Percentiles rank a stretch among this genome's conserved stretches.
phyloP scores from a whole-genome alignment of 2,888 invertebrate species.

The Brenthis hecate region DNA sequence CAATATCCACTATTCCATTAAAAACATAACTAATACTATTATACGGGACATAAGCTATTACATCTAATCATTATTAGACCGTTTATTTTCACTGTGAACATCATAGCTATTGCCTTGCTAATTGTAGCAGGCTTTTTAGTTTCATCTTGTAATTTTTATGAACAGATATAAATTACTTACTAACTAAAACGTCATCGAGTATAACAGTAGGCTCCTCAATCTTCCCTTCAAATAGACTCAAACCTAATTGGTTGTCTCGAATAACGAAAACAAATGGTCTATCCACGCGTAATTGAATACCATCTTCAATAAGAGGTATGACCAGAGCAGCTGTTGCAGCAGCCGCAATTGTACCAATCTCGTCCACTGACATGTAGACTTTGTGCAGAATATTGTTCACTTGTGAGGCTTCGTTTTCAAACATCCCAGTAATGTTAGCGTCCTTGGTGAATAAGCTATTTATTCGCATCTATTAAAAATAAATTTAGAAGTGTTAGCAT shows the following conservation, averaged over 20 bases:
- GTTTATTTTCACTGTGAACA: too few relatives aligned
- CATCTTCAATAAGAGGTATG: slow-evolving; percentile 83
- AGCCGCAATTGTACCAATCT: slow-evolving; percentile 85
- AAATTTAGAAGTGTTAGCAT: not conserved
- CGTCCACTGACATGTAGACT: slow-evolving; percentile 85
- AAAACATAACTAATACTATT: too few relatives aligned
- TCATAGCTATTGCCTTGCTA: too few relatives aligned
- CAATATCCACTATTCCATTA: too few relatives aligned
- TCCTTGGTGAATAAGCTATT: slow-evolving; percentile 77
- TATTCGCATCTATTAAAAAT: slow-evolving; percentile 78
- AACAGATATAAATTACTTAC: slow-evolving; percentile 21
- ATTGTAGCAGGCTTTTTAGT: too few relatives aligned
- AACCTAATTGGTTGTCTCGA: slow-evolving; percentile 76
- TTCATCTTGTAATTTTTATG: not conserved
- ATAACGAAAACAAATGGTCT: slow-evolving; percentile 86
- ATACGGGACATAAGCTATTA: too few relatives aligned
- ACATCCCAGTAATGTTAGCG: slow-evolving; percentile 83
- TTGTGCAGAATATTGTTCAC: slow-evolving; percentile 84
- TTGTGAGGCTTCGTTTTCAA: slow-evolving; percentile 60
- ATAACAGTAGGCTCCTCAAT: slow-evolving; percentile 72
- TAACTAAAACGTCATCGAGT: slow-evolving; percentile 37
- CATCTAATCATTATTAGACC: too few relatives aligned
- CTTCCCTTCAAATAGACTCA: slow-evolving; percentile 85
- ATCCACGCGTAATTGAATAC: slow-evolving; percentile 78
- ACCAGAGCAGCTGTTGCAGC: slow-evolving; percentile 83